Base-by-base conservation (phyloP, 2,888 invertebrate genomes). In the Laothoe populi region DNA sequence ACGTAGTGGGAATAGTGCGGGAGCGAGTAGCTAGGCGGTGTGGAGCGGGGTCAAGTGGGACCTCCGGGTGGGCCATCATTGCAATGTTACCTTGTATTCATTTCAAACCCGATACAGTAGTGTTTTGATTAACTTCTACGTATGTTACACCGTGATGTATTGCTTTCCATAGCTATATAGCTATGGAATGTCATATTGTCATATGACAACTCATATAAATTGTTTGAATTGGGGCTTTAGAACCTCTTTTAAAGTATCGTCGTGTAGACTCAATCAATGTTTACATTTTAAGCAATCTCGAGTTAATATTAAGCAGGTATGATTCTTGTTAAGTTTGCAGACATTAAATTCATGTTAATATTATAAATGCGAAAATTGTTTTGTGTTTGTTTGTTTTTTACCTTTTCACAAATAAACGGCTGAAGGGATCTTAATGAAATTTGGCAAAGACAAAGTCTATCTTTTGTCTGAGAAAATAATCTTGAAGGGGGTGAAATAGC, bases 51-150 rank as follows among this genome's bases (percentile, higher is more conserved):
- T 78, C 80, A 77, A 79, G 77, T 67, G 61, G 66, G 63, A 65
- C 66, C 70, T 64, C 68, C 67, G 66, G 68, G 61, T 68, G 72
- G 66, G 62, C 71, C 69, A 75, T 64, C 64, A 73, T 69, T 66
- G 66, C 69, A 74, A 72, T 69, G 72, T 73, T 76, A 69, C 73
- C 63, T 69, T 70, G 70, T 71, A 71, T 75, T 74, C 70, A 69
- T 70, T 77, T 69, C 70, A 65, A 74, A 70, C 69, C 69, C 66
- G 68, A 69, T 70, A 78, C 68, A 65, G 66, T 64, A 60, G 65
- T 67, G 64, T 63, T 70, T 76, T 71, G 70, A 72, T 73, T 69
- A 72, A 61, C 60, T 57, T 4, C 24, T 23, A 57, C 10, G 24
- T 23, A 60, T 38, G 23, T 60, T 60, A 19, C 31, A 46, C 21